Base-by-base conservation (phyloP, 2,888 invertebrate genomes). In the Hesperia comma region DNA sequence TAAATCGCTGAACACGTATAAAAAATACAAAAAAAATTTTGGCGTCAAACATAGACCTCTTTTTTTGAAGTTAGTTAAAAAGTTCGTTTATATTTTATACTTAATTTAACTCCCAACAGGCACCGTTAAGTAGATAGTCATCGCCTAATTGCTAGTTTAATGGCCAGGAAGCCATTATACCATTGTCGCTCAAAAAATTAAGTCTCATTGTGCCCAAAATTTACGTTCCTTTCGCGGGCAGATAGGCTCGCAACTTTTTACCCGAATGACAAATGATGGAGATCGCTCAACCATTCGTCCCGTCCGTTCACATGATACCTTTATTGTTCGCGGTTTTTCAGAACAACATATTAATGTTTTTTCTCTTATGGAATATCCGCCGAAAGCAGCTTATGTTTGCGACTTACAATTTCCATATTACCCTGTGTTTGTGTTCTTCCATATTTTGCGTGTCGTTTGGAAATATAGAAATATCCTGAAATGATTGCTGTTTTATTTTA, bases 191-290 rank as follows among this genome's bases (percentile, higher is more conserved):
- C n/a, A n/a, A 43, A 15, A 32, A 49, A 56, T 56, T 56, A 56
- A 46, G 49, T 63, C 63, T n/a, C 33, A 43, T 10, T 14, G 17
- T 46, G 32, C 12, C 56, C 63, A 63, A 63, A 55, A 55, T 49
- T 63, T 49, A 49, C 49, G 56, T 56, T 17, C 56, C 33, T 21
- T 67, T 69, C 61, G 71, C 70, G 67, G 69, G 61, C 68, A 72
- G 75, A 77, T 74, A 74, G 75, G 74, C 63, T 46, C 33, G 46
- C 43, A 56, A 56, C 63, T 63, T 83, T 82, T 79, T 79, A 78
- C 75, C 73, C 75, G 77, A 82, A 86, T 86, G 86, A 87, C 80
- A 86, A 86, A 87, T 80, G 81, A 71, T 60, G 51, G 72, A 79
- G 79, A 80, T 83, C 84, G 78, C 79, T 79, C 78, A 67, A 68